Base-by-base conservation (phyloP, 2,888 invertebrate species). In the Hemaris fuciformis region DNA sequence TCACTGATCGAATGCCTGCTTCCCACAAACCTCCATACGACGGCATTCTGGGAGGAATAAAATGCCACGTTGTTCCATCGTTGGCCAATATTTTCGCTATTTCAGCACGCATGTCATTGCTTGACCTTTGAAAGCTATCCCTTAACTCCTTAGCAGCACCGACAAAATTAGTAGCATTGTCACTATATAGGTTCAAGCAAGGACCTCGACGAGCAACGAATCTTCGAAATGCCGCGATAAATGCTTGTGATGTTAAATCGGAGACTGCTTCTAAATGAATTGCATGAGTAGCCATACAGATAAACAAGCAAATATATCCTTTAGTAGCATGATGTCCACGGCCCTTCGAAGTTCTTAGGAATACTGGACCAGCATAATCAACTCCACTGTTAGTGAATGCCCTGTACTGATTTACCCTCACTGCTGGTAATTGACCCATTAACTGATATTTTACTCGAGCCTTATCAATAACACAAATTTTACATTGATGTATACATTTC, bases 211-310 rank as follows among this genome's bases (percentile, higher is more conserved):
- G 46, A 2, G 68, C 48, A 1, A 64, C 62, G 46, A 73, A 72
- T 25, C 69, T 18, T 18, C 63, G 45, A 31, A 72, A 71, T 4
- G 68, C 71, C 0, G 69, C 66, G 7, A 71, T 27, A 42, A 70
- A 73, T 0, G 66, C 72, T 38, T 74, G 65, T 1, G 75, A 65
- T 1, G 72, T 69, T 0, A 81, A 57, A 13, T 71, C 71, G 1
- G 63, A 64, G 0, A 78, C 79, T 0, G 68, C 65, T 59, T 81
- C 79, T 0, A 80, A 38, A 46, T 76, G 76, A 0, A 76, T 64
- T 0, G 77, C 77, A 15, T 69, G 69, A 0, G 72, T 72, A 0
- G 63, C 62, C 67, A 68, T 65, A 42, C 76, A 76, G 3, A 69
- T 46, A 45, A 70, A 69, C 1, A 68, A 23, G 22, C 70, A 69